Evolutionary conservation across 2,888 invertebrate genomes (phyloP), one percentile per base, ranked within the genome.

Genomic region (Dynastes grantii): DNA sequence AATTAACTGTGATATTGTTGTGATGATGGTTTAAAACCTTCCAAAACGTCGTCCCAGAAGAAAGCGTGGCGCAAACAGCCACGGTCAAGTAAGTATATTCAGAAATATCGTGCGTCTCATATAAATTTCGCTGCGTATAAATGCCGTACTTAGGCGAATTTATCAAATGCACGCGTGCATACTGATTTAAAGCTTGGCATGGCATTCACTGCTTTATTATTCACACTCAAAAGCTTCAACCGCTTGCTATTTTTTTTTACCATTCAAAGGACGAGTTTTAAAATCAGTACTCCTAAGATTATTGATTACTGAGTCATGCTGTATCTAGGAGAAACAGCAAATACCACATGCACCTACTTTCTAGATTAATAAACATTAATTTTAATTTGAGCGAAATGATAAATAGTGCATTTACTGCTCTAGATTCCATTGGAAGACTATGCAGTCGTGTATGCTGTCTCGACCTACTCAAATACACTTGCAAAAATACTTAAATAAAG

Each of bases 21-120:
- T 83, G 85, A 85, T 84, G 84, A 86, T 85, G 86, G 83, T 83
- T 83, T 85, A 86, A 85, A 84, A 83, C 76, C 81, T 79, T 82
- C 79, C 87, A 88, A 87, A 84, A 88, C 88, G 88, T 88, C 88
- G 86, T 86, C 87, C 73, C 87, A 88, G 80, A 88, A 88, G 85
- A 85, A 85, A 76, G 85, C 88, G 88, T 88, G 88, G 88, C 88
- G 87, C 53, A 86, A 87, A 76, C 87, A 88, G 87, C 87, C 88
- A 86, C 88, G 88, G 64, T 84, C 87, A 83, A 86, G 88, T 87
- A 85, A 85, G 79, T 77, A 45, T 49, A 11, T 11, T 16, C n/a
- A 16, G 16, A 16, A 11, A 16, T 16, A 51, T 51, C 13, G 11
- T 9, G 13, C 2, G n/a, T 16, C 53, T 53, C n/a, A 53, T 27